Percentiles rank a stretch among this genome's conserved stretches.
Conservation (phyloP, 2,113 vertebrate species). For the Mustela lutreola region DNA sequence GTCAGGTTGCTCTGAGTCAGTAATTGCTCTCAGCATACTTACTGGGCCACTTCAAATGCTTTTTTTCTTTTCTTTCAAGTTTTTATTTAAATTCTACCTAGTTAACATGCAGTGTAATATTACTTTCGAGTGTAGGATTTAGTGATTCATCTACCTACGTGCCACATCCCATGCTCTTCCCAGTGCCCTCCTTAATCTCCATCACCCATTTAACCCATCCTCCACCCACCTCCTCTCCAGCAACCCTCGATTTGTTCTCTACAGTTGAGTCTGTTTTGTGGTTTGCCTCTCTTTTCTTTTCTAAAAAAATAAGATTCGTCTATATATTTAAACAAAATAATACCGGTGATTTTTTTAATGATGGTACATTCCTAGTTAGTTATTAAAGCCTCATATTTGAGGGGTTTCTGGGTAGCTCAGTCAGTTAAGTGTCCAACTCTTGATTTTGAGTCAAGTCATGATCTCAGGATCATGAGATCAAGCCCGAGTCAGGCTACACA, state of each 20-base stretch:
- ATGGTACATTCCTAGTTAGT: neutral
- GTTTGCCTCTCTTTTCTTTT: neutral
- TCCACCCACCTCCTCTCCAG: neutral
- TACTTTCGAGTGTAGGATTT: neutral
- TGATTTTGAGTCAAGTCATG: neutral
- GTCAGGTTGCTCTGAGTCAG: neutral
- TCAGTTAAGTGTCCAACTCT: neutral
- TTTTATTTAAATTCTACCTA: neutral
- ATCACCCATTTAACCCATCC: neutral
- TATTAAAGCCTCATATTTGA: neutral
- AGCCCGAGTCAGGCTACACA: neutral
- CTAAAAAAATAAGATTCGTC: neutral
- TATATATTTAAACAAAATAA: neutral
- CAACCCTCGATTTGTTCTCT: neutral
- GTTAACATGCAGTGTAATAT: neutral
- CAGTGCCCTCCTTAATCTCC: neutral
- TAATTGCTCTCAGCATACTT: neutral
- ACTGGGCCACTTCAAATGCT: neutral
- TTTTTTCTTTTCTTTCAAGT: neutral
- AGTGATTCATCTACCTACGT: neutral
- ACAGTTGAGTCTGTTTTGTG: neutral
- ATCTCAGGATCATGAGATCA: neutral
- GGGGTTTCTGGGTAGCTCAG: neutral
- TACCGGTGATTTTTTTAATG: neutral
- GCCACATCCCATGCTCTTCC: neutral